Percentiles rank a stretch among this genome's conserved stretches.
These are phyloP conservation scores for Python bivittatus DNA, from an alignment of 2,113 vertebrate species.

Conservation along the genomic window DNA sequence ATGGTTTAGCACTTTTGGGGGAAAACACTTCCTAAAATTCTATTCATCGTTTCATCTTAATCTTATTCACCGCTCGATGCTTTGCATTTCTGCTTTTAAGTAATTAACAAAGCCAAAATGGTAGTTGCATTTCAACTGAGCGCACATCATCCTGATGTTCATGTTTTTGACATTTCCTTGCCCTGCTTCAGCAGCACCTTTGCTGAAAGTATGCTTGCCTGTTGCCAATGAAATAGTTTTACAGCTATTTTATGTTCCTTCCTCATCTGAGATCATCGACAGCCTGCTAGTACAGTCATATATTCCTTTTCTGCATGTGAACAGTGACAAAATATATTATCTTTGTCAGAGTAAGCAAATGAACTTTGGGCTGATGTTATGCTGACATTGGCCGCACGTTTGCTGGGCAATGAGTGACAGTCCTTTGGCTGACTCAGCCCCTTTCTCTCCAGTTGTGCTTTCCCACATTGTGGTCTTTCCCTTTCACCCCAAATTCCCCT, in stretches of 20 bases:
- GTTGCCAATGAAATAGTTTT: neutral
- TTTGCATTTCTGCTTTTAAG: neutral
- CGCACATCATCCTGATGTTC: neutral
- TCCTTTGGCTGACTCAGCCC: no score
- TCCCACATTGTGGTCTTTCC: no score
- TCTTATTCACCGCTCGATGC: neutral
- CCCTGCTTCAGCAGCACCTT: neutral
- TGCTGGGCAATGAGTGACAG: neutral
- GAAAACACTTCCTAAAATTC: neutral
- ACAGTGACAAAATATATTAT: neutral
- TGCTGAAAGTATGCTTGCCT: neutral
- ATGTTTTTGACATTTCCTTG: neutral
- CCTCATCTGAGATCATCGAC: neutral
- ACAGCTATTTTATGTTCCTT: neutral
- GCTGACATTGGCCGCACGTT: no score
- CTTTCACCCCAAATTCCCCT: neutral
- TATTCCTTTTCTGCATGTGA: neutral
- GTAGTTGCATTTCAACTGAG: neutral
- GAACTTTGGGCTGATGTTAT: neutral
- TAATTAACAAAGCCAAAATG: neutral
- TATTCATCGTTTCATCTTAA: neutral
- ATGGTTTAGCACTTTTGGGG: neutral
- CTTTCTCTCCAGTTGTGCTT: neutral
- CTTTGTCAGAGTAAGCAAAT: neutral
- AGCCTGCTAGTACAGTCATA: neutral